These are phyloP conservation scores for Drosophila antonietae DNA, from an alignment of 2,888 invertebrate genomes.

Conservation along the genomic window DNA sequence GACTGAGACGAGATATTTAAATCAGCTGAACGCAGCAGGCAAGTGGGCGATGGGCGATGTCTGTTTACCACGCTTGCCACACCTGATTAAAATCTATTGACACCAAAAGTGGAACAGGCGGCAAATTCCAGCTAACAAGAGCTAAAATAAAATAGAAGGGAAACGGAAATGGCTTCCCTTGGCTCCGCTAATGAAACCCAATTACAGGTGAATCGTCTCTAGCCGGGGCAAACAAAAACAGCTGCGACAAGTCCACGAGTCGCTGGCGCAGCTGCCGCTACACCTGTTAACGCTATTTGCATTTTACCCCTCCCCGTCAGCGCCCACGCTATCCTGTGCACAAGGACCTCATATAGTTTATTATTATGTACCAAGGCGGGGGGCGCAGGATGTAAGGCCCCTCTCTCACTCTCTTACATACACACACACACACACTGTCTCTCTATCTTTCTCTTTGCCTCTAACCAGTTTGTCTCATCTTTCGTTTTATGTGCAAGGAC, in stretches of 20 bases:
- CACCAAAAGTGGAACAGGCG: conserved; percentile 62
- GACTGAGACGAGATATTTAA: conserved; percentile 55
- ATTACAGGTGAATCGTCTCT: conserved; percentile 52
- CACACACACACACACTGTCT: neutral
- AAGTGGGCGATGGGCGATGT: conserved; percentile 3
- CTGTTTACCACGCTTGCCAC: conserved; percentile 74
- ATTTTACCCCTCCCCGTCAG: conserved; percentile 50
- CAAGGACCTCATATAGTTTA: conserved; percentile 46
- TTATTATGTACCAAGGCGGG: conserved; percentile 44
- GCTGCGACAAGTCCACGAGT: conserved; percentile 61
- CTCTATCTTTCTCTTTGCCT: neutral
- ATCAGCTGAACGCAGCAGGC: conserved; percentile 41
- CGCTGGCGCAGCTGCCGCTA: conserved; percentile 52
- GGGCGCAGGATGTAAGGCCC: neutral
- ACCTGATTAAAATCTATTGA: conserved; percentile 81
- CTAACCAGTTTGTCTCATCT: neutral
- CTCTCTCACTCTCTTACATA: neutral
- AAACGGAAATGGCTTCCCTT: conserved; percentile 42
- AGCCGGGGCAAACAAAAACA: conserved; percentile 65
- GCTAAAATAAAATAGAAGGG: conserved; percentile 24
- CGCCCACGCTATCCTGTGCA: conserved; percentile 1
- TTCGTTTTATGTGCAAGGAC: conserved; percentile 58
- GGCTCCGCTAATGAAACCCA: conserved; percentile 68
- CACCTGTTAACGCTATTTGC: conserved; percentile 75
- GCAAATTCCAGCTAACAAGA: conserved; percentile 34